phyloP scores from a whole-genome alignment of 2,888 invertebrate species.

The Tethea ocularis region DNA sequence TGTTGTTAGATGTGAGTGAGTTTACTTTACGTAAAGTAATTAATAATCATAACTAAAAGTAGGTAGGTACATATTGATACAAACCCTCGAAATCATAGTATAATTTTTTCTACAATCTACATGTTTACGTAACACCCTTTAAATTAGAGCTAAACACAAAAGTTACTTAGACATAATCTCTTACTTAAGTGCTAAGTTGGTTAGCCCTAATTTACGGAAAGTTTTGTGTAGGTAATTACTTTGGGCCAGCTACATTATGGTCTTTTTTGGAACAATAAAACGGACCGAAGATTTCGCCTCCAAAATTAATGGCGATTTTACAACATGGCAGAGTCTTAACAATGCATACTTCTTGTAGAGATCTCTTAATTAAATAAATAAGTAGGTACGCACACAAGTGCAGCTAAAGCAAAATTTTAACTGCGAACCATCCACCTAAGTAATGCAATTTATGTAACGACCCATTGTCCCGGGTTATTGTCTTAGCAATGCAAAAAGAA shows the following conservation, averaged over 20 bases:
- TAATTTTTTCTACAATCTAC: too few species aligned
- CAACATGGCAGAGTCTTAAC: too few species aligned
- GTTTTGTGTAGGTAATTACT: not conserved
- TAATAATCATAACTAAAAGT: too few species aligned
- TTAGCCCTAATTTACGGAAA: not conserved
- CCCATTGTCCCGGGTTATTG: constrained; percentile 4
- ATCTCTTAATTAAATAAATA: not conserved
- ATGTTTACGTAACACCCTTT: not conserved
- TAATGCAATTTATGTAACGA: not conserved
- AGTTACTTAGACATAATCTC: not conserved
- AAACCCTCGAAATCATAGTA: too few species aligned
- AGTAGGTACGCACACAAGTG: not conserved
- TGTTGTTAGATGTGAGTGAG: too few species aligned
- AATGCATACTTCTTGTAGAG: not conserved
- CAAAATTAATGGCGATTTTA: too few species aligned
- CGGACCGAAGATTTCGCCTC: too few species aligned
- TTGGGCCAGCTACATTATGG: not conserved
- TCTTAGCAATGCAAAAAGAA: not conserved
- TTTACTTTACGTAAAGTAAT: too few species aligned
- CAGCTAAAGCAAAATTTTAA: not conserved
- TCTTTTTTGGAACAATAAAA: not conserved
- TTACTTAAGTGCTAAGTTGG: not conserved
- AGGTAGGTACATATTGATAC: too few species aligned
- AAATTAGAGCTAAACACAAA: not conserved
- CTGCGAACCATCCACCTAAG: not conserved